phyloP scores from a whole-genome alignment of 2,113 vertebrate genomes.

The Oxygymnocypris stewartii region DNA sequence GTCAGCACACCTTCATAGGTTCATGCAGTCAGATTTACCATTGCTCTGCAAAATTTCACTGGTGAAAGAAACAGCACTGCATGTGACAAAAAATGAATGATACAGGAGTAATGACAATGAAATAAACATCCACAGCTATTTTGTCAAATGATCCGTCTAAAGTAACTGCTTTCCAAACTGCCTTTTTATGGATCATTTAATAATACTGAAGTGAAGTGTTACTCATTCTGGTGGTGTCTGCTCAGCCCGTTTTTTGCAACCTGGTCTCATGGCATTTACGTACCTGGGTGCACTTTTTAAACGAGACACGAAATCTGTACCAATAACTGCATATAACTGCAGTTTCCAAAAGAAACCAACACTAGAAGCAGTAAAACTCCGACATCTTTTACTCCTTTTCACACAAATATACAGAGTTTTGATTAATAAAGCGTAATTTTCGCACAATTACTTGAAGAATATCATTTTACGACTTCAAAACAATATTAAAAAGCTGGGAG shows the following conservation, averaged over 20 bases:
- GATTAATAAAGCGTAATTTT: too few species aligned
- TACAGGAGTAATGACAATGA: not conserved
- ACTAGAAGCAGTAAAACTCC: too few species aligned
- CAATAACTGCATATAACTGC: too few species aligned
- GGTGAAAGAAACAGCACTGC: not conserved
- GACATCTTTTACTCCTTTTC: too few species aligned
- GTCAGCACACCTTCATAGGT: not conserved
- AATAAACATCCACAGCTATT: constrained; percentile 3
- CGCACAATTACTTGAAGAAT: too few species aligned
- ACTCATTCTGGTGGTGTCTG: not conserved
- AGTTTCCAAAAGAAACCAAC: too few species aligned
- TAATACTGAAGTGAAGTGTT: constrained; percentile 9
- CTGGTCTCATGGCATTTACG: too few species aligned
- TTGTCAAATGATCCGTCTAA: not conserved
- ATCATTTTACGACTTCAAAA: too few species aligned
- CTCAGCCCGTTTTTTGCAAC: not conserved
- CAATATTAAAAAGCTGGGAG: too few species aligned
- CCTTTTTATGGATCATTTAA: not conserved
- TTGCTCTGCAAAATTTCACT: not conserved
- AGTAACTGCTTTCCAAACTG: not conserved
- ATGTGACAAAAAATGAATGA: not conserved
- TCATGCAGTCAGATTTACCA: not conserved
- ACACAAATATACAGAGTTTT: too few species aligned
- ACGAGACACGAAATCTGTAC: too few species aligned
- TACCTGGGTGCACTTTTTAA: too few species aligned